Evolutionary conservation across 2,797 vertebrate genomes (phyloP), one percentile per base, ranked within the genome.

Genomic region (Salmo trutta): DNA sequence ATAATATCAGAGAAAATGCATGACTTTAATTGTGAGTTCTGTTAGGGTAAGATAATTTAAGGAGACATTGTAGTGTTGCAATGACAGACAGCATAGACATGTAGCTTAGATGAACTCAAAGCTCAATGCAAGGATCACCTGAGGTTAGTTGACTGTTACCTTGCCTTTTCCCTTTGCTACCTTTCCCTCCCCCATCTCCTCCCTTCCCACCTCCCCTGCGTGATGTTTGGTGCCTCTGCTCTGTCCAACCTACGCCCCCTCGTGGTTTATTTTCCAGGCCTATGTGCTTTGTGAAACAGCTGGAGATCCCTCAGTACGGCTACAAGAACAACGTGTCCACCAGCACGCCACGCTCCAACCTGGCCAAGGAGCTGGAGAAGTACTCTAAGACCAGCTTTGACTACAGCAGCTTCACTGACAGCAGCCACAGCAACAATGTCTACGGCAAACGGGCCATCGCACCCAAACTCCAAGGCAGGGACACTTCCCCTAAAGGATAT

Each of bases 341-440:
- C 88, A 96, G 97, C 90, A 99, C 98, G 85, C 97, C 98, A 54
- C 98, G 97, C 94, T 99, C 98, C 95, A 99, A 99, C 95, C 95
- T 99, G 96, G 97, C 98, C 94, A 99, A 99, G 95, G 98, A 99
- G 96, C 95, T 99, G 91, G 98, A 99, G 96, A 99, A 99, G 93
- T 99, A 99, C 91, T 99, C 98, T 95, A 99, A 99, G 96, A 98
- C 97, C 89, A 97, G 95, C 89, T 99, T 99, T 81, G 98, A 99
- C 91, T 99, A 98, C 96, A 96, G 94, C 95, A 94, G 93, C 93
- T 99, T 96, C 75, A 17, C 27, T 17, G 16, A 73, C 71, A 6
- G 33, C 68, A 47, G 16, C 8, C 66, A 68, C 79, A 88, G 79
- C 79, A 91, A 85, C 91, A 96, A 95, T 92, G 93, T 96, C 88